Percentiles rank a stretch among this genome's conserved stretches.
These are phyloP conservation scores for Plotosus lineatus DNA, from an alignment of 2,113 vertebrate species.

Conservation along the genomic window DNA sequence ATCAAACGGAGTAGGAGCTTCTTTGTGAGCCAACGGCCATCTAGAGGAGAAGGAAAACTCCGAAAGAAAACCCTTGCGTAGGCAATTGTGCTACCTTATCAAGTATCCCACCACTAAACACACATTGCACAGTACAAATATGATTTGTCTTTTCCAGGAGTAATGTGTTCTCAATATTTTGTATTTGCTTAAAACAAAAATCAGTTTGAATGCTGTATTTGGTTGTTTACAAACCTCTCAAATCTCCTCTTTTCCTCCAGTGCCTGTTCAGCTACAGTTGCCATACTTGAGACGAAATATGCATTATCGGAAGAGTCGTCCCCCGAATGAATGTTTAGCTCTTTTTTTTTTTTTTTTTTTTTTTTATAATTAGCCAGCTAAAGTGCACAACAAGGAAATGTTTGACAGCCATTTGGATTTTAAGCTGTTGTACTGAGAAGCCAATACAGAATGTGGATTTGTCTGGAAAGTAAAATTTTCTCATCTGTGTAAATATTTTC, in stretches of 20 bases:
- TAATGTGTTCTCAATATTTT: background rate
- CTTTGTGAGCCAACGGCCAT: too few relatives aligned
- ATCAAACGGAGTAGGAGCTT: too few relatives aligned
- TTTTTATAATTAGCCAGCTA: conserved; percentile 29
- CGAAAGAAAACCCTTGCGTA: too few relatives aligned
- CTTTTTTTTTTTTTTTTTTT: too few relatives aligned
- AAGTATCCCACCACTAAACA: too few relatives aligned
- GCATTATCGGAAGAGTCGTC: conserved; percentile 68
- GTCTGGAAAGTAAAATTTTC: background rate
- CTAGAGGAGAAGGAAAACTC: too few relatives aligned
- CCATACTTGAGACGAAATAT: conserved; percentile 80
- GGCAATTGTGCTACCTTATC: too few relatives aligned
- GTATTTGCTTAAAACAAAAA: background rate
- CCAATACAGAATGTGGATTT: background rate
- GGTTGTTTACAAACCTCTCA: too few relatives aligned
- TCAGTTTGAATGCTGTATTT: background rate
- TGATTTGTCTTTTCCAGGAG: background rate
- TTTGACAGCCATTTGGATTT: background rate
- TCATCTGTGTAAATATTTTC: background rate
- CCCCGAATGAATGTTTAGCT: conserved; percentile 52
- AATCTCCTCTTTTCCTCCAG: conserved; percentile 65
- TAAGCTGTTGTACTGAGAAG: background rate
- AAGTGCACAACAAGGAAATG: conserved; percentile 52
- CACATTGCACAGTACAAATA: background rate
- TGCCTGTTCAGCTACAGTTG: conserved; percentile 78